Evolutionary conservation across 2,888 invertebrate species (phyloP).

Genomic region (Petrolisthes cinctipes): DNA sequence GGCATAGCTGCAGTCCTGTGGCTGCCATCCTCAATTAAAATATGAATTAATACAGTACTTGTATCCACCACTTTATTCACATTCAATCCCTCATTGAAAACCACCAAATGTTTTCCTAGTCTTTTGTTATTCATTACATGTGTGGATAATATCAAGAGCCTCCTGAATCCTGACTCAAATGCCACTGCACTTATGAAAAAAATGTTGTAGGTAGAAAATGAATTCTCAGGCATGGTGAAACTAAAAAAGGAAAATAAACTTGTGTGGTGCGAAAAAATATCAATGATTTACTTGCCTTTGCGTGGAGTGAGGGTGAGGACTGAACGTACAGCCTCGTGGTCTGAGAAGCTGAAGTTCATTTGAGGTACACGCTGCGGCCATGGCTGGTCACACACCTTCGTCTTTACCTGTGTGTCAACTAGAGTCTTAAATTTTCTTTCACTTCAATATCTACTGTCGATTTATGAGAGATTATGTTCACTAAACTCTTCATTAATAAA

Average conservation of each 20-base stretch:
- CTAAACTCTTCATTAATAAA: no score
- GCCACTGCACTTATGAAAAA: not conserved
- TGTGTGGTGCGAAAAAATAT: not conserved
- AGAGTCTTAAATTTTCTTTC: no score
- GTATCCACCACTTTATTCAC: no score
- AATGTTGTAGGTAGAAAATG: not conserved
- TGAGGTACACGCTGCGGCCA: conserved; percentile 81
- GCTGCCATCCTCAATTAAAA: no score
- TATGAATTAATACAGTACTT: no score
- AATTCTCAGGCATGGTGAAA: not conserved
- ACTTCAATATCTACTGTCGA: no score
- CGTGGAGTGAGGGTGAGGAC: conserved; percentile 68
- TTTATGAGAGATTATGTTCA: no score
- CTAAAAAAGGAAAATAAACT: not conserved
- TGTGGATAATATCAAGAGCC: not conserved
- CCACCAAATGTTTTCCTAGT: no score
- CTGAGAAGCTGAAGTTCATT: conserved; percentile 83
- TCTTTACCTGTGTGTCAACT: conserved; percentile 46
- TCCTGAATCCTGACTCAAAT: not conserved
- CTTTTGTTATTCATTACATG: no score
- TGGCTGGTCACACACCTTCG: conserved; percentile 78
- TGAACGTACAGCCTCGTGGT: conserved; percentile 87
- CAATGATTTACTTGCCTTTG: conserved; percentile 23
- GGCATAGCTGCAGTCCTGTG: no score
- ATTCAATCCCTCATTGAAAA: no score